phyloP scores from a whole-genome alignment of 2,797 vertebrate genomes.

The Paguma larvata region DNA sequence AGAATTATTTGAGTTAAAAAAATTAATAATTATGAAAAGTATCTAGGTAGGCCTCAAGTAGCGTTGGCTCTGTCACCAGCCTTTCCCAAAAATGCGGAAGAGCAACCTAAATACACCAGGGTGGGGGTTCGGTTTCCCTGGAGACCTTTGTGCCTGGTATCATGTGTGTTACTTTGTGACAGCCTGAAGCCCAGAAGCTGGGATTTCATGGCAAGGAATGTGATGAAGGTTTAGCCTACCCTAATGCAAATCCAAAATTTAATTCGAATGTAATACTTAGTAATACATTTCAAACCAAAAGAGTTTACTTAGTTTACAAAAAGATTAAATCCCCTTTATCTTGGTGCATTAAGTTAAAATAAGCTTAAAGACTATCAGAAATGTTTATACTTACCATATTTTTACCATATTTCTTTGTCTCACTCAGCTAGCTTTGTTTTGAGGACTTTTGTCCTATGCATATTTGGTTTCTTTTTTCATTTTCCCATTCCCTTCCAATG shows the following conservation, averaged over 20 bases:
- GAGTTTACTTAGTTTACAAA: neutral
- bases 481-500: conserved; percentile 45
- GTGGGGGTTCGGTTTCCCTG: neutral
- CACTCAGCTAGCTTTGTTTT: neutral
- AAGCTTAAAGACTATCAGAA: neutral
- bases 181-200: neutral
- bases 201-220: neutral
- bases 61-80: neutral
- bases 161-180: neutral
- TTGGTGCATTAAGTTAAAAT: neutral
- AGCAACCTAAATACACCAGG: neutral
- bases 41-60: neutral
- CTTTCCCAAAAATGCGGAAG: neutral
- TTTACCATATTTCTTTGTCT: neutral
- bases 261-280: neutral
- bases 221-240: neutral
- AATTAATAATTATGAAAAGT: neutral
- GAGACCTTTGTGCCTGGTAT: neutral
- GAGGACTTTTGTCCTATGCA: neutral
- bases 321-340: conserved; percentile 15
- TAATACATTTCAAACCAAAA: neutral
- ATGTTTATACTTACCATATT: neutral
- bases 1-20: neutral
- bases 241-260: neutral
- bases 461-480: conserved; percentile 38